These are phyloP conservation scores for Bryconaethiops microstoma DNA, from an alignment of 2,797 vertebrate genomes.

Conservation along the genomic window DNA sequence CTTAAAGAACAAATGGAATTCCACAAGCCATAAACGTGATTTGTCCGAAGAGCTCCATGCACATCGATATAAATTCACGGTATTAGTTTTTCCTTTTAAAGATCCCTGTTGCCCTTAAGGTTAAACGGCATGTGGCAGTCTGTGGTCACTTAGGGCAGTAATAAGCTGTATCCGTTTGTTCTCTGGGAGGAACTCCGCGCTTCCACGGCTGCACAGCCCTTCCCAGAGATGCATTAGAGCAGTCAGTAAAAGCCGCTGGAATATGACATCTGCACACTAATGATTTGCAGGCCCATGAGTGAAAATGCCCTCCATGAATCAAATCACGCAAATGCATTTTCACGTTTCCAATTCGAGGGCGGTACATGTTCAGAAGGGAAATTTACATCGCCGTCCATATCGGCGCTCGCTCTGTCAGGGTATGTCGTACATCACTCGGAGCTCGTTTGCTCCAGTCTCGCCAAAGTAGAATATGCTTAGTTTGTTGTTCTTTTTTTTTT, in stretches of 20 bases:
- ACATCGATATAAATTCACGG: slow-evolving; percentile 47
- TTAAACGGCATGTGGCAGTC: slow-evolving; percentile 29
- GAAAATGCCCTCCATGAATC: slow-evolving; percentile 78
- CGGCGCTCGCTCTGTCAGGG: slow-evolving; percentile 11
- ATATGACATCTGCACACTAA: slow-evolving; percentile 70
- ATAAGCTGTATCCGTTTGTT: slow-evolving; percentile 56
- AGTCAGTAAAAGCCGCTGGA: slow-evolving; percentile 70
- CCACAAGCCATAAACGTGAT: slow-evolving; percentile 32
- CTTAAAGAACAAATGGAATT: slow-evolving; percentile 16
- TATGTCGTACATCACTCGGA: slow-evolving; percentile 10
- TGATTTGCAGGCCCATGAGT: slow-evolving; percentile 72
- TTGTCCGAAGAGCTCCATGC: neutral
- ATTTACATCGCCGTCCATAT: slow-evolving; percentile 66
- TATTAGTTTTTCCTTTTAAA: slow-evolving; percentile 27
- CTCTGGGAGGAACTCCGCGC: slow-evolving; percentile 37
- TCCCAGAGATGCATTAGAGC: slow-evolving; percentile 57
- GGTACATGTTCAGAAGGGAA: slow-evolving; percentile 66
- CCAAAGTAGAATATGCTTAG: neutral
- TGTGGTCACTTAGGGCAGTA: slow-evolving; percentile 56
- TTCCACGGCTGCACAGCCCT: slow-evolving; percentile 13
- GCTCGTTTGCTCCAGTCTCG: neutral
- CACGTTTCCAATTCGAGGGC: slow-evolving; percentile 69
- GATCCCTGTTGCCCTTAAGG: slow-evolving; percentile 31
- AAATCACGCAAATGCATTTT: slow-evolving; percentile 76
- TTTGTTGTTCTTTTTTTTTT: neutral